Conservation (phyloP, 2,888 invertebrate species). For the Pachycephus smyrnensis region DNA sequence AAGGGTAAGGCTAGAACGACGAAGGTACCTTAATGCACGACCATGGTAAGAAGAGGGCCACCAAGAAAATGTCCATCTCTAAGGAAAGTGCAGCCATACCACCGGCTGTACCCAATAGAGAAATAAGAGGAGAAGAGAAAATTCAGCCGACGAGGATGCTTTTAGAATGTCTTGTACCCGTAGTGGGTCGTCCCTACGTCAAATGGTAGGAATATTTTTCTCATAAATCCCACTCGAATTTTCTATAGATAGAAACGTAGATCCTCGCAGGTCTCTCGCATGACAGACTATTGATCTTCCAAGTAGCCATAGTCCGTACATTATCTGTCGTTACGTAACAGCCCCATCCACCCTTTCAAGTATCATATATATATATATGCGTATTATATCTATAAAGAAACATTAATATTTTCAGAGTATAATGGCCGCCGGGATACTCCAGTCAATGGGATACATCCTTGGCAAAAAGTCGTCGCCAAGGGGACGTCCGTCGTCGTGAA, state of each 20-base stretch:
- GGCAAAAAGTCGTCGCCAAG: background rate
- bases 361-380: background rate
- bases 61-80: background rate
- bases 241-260: background rate
- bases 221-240: background rate
- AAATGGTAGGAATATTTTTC: background rate
- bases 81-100: background rate
- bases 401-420: background rate
- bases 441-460: background rate
- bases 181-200: background rate
- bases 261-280: background rate
- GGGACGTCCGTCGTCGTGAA: background rate
- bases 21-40: background rate
- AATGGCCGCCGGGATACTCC: background rate
- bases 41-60: background rate
- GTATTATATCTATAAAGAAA: background rate
- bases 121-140: background rate
- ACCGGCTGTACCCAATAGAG: background rate
- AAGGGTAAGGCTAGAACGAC: background rate
- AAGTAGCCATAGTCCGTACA: background rate
- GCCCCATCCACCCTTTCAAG: background rate
- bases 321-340: background rate
- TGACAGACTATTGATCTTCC: background rate
- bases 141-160: background rate
- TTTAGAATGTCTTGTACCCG: background rate